Evolutionary conservation across 2,113 vertebrate species (phyloP).

Genomic region (Clarias batrachus): DNA sequence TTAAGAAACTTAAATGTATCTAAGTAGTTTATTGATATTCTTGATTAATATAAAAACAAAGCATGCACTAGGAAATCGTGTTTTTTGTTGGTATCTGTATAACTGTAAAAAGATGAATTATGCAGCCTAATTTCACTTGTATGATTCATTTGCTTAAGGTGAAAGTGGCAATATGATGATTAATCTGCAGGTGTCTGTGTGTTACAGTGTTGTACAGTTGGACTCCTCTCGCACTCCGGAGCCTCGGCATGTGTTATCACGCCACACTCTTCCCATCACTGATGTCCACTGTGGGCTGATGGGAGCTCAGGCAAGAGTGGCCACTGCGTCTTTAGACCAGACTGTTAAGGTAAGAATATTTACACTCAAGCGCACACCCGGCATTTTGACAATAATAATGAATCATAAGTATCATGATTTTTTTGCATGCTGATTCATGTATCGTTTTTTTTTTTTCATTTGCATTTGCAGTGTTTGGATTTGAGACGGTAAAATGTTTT

Average conservation of each 20-base stretch:
- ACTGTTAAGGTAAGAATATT: slow-evolving; percentile 83
- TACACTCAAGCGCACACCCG: no score
- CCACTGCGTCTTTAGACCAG: slow-evolving; percentile 89
- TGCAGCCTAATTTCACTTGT: not conserved
- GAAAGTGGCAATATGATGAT: not conserved
- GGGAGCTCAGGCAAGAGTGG: slow-evolving; percentile 83
- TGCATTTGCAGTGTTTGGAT: no score
- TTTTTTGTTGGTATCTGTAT: not conserved
- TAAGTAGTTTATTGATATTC: no score
- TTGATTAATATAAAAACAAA: no score
- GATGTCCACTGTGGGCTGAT: slow-evolving; percentile 92
- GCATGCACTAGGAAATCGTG: no score
- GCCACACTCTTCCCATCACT: slow-evolving; percentile 90
- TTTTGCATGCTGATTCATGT: no score
- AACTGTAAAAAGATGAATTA: not conserved
- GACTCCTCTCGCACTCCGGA: slow-evolving; percentile 78
- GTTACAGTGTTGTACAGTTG: slow-evolving; percentile 82
- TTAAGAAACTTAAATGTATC: no score
- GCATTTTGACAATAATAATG: not conserved
- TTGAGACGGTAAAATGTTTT: no score
- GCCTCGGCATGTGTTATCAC: slow-evolving; percentile 86
- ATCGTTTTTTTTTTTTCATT: no score
- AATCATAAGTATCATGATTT: not conserved
- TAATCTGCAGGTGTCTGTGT: not conserved
- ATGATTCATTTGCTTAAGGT: not conserved